A percentile compares a stretch with the other conserved stretches of the same genome.
phyloP scores from a whole-genome alignment of 2,797 vertebrate species.

The Anguilla marmorata region DNA sequence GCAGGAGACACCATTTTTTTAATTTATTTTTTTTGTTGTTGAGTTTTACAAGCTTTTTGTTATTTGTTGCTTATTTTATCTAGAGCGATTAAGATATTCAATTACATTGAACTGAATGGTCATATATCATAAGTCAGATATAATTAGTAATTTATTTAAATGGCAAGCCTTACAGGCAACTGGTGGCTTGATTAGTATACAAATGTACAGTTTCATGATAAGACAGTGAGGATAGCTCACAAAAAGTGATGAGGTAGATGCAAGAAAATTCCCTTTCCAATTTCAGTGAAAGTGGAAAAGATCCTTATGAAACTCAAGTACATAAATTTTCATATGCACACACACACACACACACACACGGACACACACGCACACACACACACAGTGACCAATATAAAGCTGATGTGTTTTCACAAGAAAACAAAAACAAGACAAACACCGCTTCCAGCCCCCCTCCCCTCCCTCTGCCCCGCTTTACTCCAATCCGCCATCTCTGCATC shows the following conservation, averaged over 20 bases:
- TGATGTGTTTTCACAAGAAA: constrained; percentile 13
- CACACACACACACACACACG: constrained; percentile 12
- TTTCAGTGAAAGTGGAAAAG: neutral
- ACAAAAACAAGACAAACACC: neutral
- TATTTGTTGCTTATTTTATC: neutral
- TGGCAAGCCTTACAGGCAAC: neutral
- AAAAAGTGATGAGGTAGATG: constrained; percentile 36
- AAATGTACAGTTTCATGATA: constrained; percentile 10
- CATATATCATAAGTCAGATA: neutral
- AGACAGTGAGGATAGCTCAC: constrained; percentile 17
- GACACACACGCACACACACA: neutral
- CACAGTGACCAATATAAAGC: neutral
- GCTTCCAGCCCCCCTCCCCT: neutral
- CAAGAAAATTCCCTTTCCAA: neutral
- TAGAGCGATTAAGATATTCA: neutral
- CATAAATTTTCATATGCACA: neutral
- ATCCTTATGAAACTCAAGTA: neutral
- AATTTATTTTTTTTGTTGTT: neutral
- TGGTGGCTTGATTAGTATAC: neutral
- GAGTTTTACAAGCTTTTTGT: neutral
- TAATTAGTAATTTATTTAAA: constrained; percentile 10
- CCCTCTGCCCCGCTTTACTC: too few species aligned
- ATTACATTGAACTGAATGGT: neutral
- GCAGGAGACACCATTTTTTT: neutral
- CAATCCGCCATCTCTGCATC: neutral